Base-by-base conservation (phyloP, 2,797 vertebrate genomes). In the Limnodromus scolopaceus region DNA sequence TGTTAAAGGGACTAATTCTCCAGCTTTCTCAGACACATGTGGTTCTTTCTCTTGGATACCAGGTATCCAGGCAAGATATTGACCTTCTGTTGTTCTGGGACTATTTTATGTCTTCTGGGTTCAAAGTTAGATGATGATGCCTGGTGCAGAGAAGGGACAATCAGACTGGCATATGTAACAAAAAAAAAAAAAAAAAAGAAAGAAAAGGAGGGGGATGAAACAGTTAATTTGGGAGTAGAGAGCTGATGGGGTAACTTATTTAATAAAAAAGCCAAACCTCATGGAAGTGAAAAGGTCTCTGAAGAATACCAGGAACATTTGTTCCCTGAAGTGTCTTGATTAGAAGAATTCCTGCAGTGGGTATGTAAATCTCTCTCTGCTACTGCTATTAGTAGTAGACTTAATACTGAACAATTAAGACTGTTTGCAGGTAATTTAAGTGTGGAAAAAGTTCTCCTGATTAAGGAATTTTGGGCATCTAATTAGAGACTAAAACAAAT, bases 161-260 rank as follows among this genome's bases (percentile, higher is more conserved):
- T 23, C 13, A 48, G 30, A 3, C 4, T 76, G 9, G n/a, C 1
- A 13, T 10, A 4, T 41, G 18, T 30, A 32, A 12, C 9, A 8
- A 58, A 34, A 8, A 23, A 18, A 5, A 4, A 57, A 1, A n/a
- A n/a, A 9, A 17, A 11, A 4, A 5, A 1, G 24, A 48, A 48
- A 13, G 22, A 27, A 9, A 27, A 30, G 2, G 4, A 6, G 11
- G 17, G 14, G 3, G 4, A 5, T 24, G 6, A 23, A 48, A 13
- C 12, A 34, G 10, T 17, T 32, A 38, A 13, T 49, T 65, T 61
- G 22, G 11, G 7, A 79, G 43, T 13, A 9, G 61, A 23, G 45
- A 68, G 36, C 22, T 87, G 22, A 61, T 25, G 11, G 43, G 7
- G 8, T 24, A n/a, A 16, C 2, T 68, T 51, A 2, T 64, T 54